Evolutionary conservation across 2,113 vertebrate species (phyloP), one percentile per base, ranked within the genome.

Genomic region (Paraplagusia blochii): DNA sequence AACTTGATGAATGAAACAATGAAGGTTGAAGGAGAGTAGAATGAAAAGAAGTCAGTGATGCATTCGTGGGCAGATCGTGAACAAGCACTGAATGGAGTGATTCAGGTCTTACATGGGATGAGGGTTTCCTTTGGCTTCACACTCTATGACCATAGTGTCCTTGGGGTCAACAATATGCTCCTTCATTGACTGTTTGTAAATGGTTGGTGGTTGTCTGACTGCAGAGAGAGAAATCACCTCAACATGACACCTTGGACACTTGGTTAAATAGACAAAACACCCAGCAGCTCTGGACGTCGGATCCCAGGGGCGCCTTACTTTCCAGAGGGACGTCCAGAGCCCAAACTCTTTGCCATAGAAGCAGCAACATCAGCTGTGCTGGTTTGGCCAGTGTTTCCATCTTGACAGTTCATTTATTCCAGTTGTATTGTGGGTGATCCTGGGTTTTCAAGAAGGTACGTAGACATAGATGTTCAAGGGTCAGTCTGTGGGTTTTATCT

Each of bases 191-290:
- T 98, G 94, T 75, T 94, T 97, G 80, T 89, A 93, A 85, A 99
- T 99, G 2, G 94, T 95, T 7, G 97, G 96, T 7, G 95, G 96
- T 83, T 99, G 96, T 59, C 90, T 85, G 86, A 97, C 97, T 99
- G 91, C 44, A 66, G 43, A 64, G 18, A 65, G 54, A 66, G 50
- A 17, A 48, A 50, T 22, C 16, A 46, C 35, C 11, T 62, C 11
- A 33, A 14, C 49, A 11, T 16, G 11, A 29, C 2, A 29, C 22
- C 22, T 48, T 13, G 43, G 2, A 40, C 48, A 17, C 10, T 0
- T 5, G 18, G 14, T 29, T 8, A 17, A 19, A n/a, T 10, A 46
- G 1, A 62, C 34, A 40, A 40, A 57, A 49, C 15, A 34, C 16
- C 42, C 43, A 1, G n/a, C 7, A 42, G 38, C 45, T 44, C 16